These are phyloP conservation scores for Copidosoma aretas DNA, from an alignment of 2,888 invertebrate species.

Conservation along the genomic window DNA sequence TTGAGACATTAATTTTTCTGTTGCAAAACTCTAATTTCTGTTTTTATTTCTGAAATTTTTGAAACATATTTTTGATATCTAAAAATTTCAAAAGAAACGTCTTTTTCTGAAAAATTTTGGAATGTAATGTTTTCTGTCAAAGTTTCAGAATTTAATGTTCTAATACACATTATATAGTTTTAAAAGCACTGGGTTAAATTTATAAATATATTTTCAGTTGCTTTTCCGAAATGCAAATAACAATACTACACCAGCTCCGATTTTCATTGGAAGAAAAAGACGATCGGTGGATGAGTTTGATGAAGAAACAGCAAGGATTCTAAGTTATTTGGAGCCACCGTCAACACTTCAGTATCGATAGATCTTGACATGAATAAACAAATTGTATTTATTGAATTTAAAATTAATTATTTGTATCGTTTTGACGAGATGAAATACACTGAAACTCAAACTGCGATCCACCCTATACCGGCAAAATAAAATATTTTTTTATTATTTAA, in stretches of 20 bases:
- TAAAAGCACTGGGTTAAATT: too few species aligned
- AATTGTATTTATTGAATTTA: neutral
- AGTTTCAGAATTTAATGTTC: too few species aligned
- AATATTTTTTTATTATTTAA: too few species aligned
- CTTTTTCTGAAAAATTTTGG: too few species aligned
- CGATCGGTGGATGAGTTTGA: constrained; percentile 48
- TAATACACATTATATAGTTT: too few species aligned
- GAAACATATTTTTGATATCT: too few species aligned
- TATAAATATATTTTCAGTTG: constrained; percentile 46
- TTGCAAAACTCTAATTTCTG: too few species aligned
- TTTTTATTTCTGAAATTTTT: too few species aligned
- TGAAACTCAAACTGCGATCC: neutral
- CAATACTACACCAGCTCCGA: constrained; percentile 38
- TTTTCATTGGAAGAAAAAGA: constrained; percentile 55
- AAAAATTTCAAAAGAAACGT: too few species aligned
- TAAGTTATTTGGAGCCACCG: constrained; percentile 44
- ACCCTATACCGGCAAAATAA: too few species aligned
- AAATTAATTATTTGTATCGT: neutral
- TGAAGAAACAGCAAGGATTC: constrained; percentile 51
- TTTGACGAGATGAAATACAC: neutral
- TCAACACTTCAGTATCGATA: neutral
- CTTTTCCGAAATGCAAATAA: constrained; percentile 46
- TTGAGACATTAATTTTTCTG: too few species aligned
- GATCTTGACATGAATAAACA: neutral
- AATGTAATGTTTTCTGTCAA: too few species aligned